Conservation (phyloP, 1,140 invertebrate species). For the Drosophila tsacasi region DNA sequence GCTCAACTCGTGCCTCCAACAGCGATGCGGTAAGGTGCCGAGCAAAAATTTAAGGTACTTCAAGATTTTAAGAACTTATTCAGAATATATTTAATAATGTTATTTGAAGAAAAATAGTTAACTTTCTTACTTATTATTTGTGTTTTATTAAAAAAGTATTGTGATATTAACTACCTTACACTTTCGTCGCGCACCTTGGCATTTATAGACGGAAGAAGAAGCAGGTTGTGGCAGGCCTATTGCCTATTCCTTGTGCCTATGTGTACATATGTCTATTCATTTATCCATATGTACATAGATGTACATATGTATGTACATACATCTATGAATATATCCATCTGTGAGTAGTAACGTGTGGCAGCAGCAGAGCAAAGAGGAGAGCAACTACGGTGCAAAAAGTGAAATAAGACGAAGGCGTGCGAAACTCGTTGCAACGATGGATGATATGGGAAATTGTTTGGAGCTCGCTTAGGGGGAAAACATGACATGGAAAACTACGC, state of each 20-base stretch:
- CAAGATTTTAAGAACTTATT: neutral
- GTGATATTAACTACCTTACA: neutral
- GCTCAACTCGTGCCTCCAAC: constrained; percentile 68
- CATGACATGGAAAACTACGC: constrained; percentile 56
- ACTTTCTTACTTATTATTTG: neutral
- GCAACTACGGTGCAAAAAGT: constrained; percentile 14
- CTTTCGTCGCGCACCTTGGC: constrained; percentile 58
- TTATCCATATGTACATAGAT: constrained; percentile 1
- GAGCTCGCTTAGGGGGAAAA: constrained; percentile 43
- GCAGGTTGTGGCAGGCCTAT: constrained; percentile 63
- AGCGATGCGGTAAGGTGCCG: neutral
- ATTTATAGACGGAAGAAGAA: constrained; percentile 68
- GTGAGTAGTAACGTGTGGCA: constrained; percentile 56
- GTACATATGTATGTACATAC: too few species aligned
- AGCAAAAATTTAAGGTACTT: constrained; percentile 1
- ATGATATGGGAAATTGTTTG: constrained; percentile 57
- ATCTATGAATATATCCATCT: constrained; percentile 6
- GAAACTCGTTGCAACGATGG: constrained; percentile 55
- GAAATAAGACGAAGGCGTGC: constrained; percentile 69
- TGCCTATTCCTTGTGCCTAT: constrained; percentile 26
- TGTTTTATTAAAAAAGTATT: neutral
- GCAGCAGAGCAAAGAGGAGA: constrained; percentile 25
- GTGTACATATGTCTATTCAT: constrained; percentile 1
- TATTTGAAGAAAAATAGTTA: neutral
- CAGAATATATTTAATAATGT: neutral